Base-by-base conservation (phyloP, 2,888 invertebrate species). In the Pammene aurita region DNA sequence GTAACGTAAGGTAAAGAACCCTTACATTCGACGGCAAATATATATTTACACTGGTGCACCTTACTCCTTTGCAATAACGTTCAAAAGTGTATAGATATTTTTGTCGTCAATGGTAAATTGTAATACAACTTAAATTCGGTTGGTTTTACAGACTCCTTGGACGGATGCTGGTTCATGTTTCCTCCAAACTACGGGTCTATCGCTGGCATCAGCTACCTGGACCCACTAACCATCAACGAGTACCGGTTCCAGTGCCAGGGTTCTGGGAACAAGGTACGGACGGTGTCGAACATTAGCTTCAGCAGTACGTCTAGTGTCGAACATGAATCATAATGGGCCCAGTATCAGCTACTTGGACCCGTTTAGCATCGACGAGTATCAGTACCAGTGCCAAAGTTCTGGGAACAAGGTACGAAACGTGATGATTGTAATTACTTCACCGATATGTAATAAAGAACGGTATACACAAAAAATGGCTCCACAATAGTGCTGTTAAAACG, bases 171-270 rank as follows among this genome's bases (percentile, higher is more conserved):
- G 88, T 91, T 86, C 75, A 89, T 90, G 87, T 92, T 86, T 73
- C 92, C 92, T 0, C 92, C 92, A 0, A 91, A 92, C 80, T 92
- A 92, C 75, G 92, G 92, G 0, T 92, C 92, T 11, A 92, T 92
- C 18, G 92, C 90, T 1, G 92, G 92, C 55, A 78, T 89, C 77
- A 92, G 92, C 77, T 92, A 92, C 72, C 72, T 92, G 63, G 92
- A 92, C 72, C 84, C 90, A 0, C 82, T 92, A 11, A 75, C 83
- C 1, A 81, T 92, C 72, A 89, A 92, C 80, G 91, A 92, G 71
- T 86, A 90, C 72, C 78, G 92, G 10, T 92, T 87, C 74, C 89
- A 87, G 0, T 92, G 92, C 74, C 84, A 89, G 67, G 88, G 86
- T 0, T 71, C 82, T 0, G 84, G 81, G 0, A 89, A 83, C 73